phyloP scores from a whole-genome alignment of 2,797 vertebrate species.

The Enteromius treurensis region DNA sequence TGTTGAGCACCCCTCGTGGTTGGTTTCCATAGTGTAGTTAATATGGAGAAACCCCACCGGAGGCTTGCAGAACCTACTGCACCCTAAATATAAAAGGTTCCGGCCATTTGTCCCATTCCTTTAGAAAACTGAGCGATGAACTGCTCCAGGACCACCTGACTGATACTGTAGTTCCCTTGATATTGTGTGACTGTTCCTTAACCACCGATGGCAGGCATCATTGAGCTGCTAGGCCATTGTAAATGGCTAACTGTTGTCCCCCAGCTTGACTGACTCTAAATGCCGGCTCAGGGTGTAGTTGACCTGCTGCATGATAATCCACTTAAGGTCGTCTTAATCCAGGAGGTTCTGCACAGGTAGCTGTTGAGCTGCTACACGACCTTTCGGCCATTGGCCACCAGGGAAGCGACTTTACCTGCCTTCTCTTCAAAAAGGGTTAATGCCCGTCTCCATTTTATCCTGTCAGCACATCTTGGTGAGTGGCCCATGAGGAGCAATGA shows the following conservation, averaged over 20 bases:
- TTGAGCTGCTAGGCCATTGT: not conserved
- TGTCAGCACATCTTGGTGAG: not conserved
- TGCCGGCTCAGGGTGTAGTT: not conserved
- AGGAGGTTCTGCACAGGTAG: not conserved
- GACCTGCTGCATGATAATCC: not conserved
- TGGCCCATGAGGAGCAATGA: not conserved
- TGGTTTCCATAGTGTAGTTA: not conserved
- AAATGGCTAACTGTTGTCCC: not conserved
- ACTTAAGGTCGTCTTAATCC: not conserved
- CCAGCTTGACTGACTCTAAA: not conserved
- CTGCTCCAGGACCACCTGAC: not conserved
- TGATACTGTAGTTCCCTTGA: not conserved
- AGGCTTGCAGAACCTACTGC: not conserved
- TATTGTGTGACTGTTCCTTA: not conserved
- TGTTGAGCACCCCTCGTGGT: not conserved
- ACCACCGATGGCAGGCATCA: not conserved
- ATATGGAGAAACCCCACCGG: not conserved
- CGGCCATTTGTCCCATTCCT: not conserved
- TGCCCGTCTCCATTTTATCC: not conserved
- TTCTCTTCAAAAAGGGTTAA: not conserved
- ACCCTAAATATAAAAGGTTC: not conserved
- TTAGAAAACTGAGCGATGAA: not conserved
- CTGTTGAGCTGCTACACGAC: not conserved
- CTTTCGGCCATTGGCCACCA: not conserved
- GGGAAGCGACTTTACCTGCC: not conserved